Evolutionary conservation across 2,113 vertebrate genomes (phyloP).

Genomic region (Oxyruncus cristatus): DNA sequence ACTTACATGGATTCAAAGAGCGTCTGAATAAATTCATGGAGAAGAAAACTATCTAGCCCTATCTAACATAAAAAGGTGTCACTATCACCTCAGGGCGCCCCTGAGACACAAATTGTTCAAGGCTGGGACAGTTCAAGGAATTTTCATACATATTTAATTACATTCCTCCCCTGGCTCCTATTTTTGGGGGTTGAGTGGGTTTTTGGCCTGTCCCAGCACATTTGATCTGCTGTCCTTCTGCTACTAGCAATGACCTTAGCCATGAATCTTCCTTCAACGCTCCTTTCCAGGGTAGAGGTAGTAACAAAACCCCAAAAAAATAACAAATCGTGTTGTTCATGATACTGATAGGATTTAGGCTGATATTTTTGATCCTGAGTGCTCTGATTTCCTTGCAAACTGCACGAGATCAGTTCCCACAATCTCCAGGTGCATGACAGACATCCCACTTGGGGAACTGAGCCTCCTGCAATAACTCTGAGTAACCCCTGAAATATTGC

Average conservation of each 20-base stretch:
- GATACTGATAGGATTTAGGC: neutral
- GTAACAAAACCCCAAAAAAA: neutral
- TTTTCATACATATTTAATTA: neutral
- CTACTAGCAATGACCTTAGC: neutral
- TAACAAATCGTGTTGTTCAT: neutral
- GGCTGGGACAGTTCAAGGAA: neutral
- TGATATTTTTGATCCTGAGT: neutral
- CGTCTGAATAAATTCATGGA: neutral
- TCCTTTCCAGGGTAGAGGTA: neutral
- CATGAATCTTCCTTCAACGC: neutral
- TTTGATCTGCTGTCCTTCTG: neutral
- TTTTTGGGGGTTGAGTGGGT: neutral
- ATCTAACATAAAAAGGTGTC: neutral
- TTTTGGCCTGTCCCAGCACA: neutral
- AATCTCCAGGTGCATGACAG: slow-evolving; percentile 15
- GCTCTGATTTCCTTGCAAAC: neutral
- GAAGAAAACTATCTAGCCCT: neutral
- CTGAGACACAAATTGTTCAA: neutral
- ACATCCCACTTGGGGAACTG: neutral
- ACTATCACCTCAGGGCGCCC: neutral
- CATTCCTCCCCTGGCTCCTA: neutral
- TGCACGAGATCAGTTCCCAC: slow-evolving; percentile 10
- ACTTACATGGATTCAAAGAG: neutral
- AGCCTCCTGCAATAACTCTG: neutral
- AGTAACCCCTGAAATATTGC: neutral